Base-by-base conservation (phyloP, 2,797 vertebrate species). In the Poeciliopsis paucimaculata region DNA sequence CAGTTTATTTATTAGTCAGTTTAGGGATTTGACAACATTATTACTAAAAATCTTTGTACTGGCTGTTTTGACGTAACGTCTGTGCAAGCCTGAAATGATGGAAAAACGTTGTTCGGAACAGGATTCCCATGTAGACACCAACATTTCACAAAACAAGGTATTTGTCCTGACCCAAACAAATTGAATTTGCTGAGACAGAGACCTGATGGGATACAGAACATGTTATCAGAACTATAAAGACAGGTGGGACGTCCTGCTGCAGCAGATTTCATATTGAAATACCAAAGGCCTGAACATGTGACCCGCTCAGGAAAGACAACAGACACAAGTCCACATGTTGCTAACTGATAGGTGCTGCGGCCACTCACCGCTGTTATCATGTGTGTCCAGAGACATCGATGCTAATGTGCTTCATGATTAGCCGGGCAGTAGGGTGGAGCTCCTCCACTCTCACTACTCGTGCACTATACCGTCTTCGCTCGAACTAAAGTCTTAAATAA, bases 291-390 rank as follows among this genome's bases (percentile, higher is more conserved):
- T 64, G 15, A 72, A 47, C 26, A 31, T 18, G 11, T 31, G 47
- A 74, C 49, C 34, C 1, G 47, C 72, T 39, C 5, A 39, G n/a
- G 31, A 75, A 43, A 43, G 31, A 51, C 8, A 34, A 11, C 72
- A 51, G 46, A 46, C 70, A 47, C 8, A 23, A n/a, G 20, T 74
- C 51, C 41, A 43, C 39, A 41, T 86, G 82, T 43, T 86, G 15
- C 1, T 53, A 31, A 31, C 77, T 77, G 79, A 83, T 87, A 85
- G 39, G 13, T 76, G 57, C 66, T 76, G 82, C 78, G 82, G 77
- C 62, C n/a, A 15, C 20, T 75, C 16, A 45, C 31, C 57, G 46
- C 39, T 77, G 79, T 93, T 95, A 95, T 95, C 94, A 87, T 26
- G 75, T 11, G n/a, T 23, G 74, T 71, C 68, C 93, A 92, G 36